phyloP scores from a whole-genome alignment of 2,113 vertebrate species.

The Ochotona curzoniae region DNA sequence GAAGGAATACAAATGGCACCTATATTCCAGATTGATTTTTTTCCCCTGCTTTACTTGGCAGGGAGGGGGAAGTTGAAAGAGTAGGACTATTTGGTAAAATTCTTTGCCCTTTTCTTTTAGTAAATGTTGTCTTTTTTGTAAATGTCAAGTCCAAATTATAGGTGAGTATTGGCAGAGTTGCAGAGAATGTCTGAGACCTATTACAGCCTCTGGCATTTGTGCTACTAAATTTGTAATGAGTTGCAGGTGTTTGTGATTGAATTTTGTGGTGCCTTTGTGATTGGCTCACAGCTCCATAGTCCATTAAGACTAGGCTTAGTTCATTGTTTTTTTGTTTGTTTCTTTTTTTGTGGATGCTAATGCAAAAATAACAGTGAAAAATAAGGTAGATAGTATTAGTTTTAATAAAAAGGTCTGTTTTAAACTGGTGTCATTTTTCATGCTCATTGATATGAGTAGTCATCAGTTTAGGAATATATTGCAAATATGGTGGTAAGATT shows the following conservation, averaged over 20 bases:
- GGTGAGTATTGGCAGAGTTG: constrained; percentile 71
- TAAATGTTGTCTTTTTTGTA: constrained; percentile 82
- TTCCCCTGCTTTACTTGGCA: constrained; percentile 28
- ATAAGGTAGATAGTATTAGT: constrained; percentile 24
- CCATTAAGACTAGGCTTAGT: constrained; percentile 5
- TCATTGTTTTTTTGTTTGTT: neutral
- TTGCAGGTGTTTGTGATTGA: constrained; percentile 75
- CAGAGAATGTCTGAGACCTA: constrained; percentile 69
- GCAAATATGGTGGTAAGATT: neutral
- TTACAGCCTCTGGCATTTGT: constrained; percentile 78
- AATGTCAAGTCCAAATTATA: constrained; percentile 79
- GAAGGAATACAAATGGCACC: constrained; percentile 71
- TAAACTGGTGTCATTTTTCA: neutral
- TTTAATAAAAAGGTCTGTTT: constrained; percentile 26
- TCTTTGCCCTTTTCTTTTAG: constrained; percentile 81
- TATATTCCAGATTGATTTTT: constrained; percentile 77
- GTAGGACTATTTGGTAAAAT: constrained; percentile 76
- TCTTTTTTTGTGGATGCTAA: constrained; percentile 54
- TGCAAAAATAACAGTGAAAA: constrained; percentile 53
- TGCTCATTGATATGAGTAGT: neutral
- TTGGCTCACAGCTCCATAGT: constrained; percentile 67
- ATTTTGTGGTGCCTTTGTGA: constrained; percentile 73
- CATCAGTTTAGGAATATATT: neutral
- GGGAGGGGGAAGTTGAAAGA: constrained; percentile 72
- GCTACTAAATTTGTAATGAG: constrained; percentile 77